Conservation (phyloP, 2,113 vertebrate genomes). For the Oostethus manadensis region DNA sequence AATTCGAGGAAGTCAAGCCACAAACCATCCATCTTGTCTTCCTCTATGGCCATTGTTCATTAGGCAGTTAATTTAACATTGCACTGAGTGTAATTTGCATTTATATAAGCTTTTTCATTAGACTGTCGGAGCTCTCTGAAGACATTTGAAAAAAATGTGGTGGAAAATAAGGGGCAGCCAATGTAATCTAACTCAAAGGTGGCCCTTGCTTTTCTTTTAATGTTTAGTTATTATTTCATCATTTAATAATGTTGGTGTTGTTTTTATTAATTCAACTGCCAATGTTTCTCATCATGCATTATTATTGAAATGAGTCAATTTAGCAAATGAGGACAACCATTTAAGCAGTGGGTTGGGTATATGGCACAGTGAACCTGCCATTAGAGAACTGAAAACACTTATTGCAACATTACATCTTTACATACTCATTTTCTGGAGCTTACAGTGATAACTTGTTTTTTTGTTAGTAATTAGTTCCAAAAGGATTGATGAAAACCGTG, state of each 20-base stretch:
- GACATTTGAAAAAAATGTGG: slow-evolving; percentile 61
- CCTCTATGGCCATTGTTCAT: slow-evolving; percentile 67
- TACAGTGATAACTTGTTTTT: no score
- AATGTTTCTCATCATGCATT: no score
- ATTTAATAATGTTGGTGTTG: slow-evolving; percentile 4
- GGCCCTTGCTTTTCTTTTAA: slow-evolving; percentile 21
- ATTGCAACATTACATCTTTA: no score
- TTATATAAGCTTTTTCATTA: slow-evolving; percentile 81
- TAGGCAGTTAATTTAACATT: slow-evolving; percentile 69
- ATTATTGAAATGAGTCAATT: no score
- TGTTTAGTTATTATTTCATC: slow-evolving; percentile 24
- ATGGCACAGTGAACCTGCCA: no score
- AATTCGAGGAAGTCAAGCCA: slow-evolving; percentile 64
- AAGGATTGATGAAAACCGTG: no score
- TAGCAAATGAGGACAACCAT: no score
- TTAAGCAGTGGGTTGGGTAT: no score
- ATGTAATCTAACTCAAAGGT: slow-evolving; percentile 56
- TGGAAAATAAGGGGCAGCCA: slow-evolving; percentile 59
- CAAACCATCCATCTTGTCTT: slow-evolving; percentile 52
- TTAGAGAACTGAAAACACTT: no score
- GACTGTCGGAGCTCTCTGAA: slow-evolving; percentile 56
- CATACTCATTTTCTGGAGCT: no score
- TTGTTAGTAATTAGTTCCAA: no score
- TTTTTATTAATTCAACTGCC: slow-evolving; percentile 17
- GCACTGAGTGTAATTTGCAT: slow-evolving; percentile 76